Base-by-base conservation (phyloP, 2,888 invertebrate genomes). In the Cepaea hortensis region DNA sequence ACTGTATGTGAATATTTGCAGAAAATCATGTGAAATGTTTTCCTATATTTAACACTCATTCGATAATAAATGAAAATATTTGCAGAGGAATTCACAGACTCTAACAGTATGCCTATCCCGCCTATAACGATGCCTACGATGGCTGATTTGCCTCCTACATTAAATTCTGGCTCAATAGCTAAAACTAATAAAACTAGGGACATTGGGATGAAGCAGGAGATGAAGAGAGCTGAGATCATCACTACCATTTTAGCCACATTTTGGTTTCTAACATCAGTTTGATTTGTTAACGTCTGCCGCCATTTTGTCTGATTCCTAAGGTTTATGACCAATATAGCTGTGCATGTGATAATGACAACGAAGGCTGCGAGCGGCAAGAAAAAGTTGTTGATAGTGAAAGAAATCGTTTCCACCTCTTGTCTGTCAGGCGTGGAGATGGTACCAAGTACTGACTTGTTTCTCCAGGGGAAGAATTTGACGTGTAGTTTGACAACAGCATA, bases 21-120 rank as follows among this genome's bases (percentile, higher is more conserved):
- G 50, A 77, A 77, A 23, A 61, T 77, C 7, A 50, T 55, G 6
- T 20, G 77, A 77, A 77, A 77, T 61, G n/a, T n/a, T 5, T 55
- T n/a, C 11, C 77, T 77, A 15, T 55, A 77, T n/a, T 77, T 77
- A 20, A n/a, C n/a, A n/a, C 77, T 77, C 77, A 77, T 77, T 9
- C 9, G 3, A 55, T 77, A 77, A n/a, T 77, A 77, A 9, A 77
- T 77, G n/a, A 77, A 77, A 77, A 50, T 55, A 61, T 77, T 77
- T 3, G 23, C 55, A 23, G 77, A 77, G 6, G 77, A 50, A 20
- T 77, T 77, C 20, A 77, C 13, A 13, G 77, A n/a, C 55, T 77
- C 77, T 23, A 77, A 55, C 0, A 77, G 61, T 9, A 55, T n/a
- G 3, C 55, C 55, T 7, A 77, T 55, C 1, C 77, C 77, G 0